Evolutionary conservation across 2,113 vertebrate genomes (phyloP), one percentile per base, ranked within the genome.

Genomic region (Ailuropoda melanoleuca): DNA sequence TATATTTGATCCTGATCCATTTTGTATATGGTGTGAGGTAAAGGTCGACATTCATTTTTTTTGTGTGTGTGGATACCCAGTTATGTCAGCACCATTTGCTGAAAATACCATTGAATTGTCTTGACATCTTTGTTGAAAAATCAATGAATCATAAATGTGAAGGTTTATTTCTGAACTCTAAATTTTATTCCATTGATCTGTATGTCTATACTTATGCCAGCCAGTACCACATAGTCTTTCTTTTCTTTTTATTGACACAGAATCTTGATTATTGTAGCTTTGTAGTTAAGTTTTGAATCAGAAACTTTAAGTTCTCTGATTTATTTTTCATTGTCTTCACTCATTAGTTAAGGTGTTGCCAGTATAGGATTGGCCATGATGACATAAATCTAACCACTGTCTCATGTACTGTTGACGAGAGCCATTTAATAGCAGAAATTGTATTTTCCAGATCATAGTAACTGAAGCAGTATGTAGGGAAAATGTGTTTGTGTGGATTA

Each of bases 211-310:
- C 39, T 94, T 96, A 29, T 56, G n/a, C 66, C 58, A 56, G 24
- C 39, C 55, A 34, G 31, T 34, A 34, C 29, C n/a, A 55, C 29
- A 84, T 17, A 17, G 17, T 70, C 29, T 18, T 77, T 77, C 14
- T 46, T 74, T 74, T 29, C 39, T 46, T 31, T 31, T 77, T 77
- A 77, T 31, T 77, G 26, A 48, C 24, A 46, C 14, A 31, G 74
- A 77, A 26, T 77, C 80, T 84, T 92, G 31, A 88, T 92, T 70
- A 43, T 14, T 95, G 53, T 43, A 62, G 17, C 48, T 64, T 74
- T 31, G 18, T 85, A 64, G n/a, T 86, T 86, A 58, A 92, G 43
- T 62, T 92, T 87, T 97, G 60, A 95, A n/a, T 74, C 48, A 87
- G 50, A 77, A 58, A 11, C 17, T 87, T 0, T 39, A 72, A 66